phyloP scores from a whole-genome alignment of 2,797 vertebrate genomes.

The Peromyscus aztecus region DNA sequence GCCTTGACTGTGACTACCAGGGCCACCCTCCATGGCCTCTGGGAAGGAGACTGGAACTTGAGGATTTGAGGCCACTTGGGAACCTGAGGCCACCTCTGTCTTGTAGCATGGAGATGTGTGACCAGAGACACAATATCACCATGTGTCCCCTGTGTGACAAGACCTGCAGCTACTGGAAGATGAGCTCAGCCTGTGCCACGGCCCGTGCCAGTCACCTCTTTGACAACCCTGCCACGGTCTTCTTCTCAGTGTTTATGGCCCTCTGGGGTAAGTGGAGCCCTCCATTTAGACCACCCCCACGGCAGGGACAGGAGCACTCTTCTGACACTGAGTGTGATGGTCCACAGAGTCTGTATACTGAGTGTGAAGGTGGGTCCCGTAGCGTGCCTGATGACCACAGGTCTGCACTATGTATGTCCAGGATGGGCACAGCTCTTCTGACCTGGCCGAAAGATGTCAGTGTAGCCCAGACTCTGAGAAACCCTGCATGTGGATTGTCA shows the following conservation, averaged over 20 bases:
- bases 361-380: rapidly evolving
- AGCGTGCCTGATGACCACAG: rapidly evolving
- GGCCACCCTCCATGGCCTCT: not conserved
- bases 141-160: conserved; percentile 98
- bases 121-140: conserved; percentile 94
- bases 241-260: conserved; percentile 99
- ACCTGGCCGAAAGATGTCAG: not conserved
- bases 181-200: conserved; percentile 95
- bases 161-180: conserved; percentile 98
- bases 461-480: not conserved
- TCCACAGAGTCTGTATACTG: rapidly evolving
- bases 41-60: not conserved
- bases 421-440: rapidly evolving
- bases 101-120: conserved; percentile 97
- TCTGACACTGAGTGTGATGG: rapidly evolving
- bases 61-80: not conserved
- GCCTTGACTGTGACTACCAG: not conserved
- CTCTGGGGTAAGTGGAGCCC: conserved; percentile 94
- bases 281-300: rapidly evolving
- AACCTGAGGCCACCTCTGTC: not conserved
- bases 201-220: conserved; percentile 97
- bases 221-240: conserved; percentile 98
- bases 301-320: rapidly evolving
- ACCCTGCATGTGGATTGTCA: not conserved
- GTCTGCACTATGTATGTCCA: rapidly evolving